phyloP scores from a whole-genome alignment of 2,888 invertebrate species.

The Parnassius smintheus region DNA sequence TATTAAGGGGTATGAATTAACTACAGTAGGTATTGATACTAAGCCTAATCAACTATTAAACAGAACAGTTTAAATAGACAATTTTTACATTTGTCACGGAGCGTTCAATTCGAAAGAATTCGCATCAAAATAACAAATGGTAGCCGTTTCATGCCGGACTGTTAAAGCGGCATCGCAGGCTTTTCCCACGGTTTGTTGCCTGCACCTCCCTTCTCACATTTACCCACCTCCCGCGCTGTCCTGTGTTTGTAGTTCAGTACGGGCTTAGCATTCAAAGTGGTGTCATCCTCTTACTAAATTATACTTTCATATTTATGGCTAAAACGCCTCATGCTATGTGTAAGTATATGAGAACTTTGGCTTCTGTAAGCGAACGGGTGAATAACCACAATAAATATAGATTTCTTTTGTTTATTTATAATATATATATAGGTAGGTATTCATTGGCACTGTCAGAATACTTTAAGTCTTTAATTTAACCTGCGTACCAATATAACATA shows the following conservation, averaged over 20 bases:
- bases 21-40: neutral
- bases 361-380: slow-evolving; percentile 27
- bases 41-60: neutral
- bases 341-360: slow-evolving; percentile 41
- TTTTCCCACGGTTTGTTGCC: slow-evolving; percentile 73
- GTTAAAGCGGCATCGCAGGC: slow-evolving; percentile 62
- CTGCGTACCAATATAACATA: no score
- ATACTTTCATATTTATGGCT: slow-evolving; percentile 76
- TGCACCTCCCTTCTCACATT: slow-evolving; percentile 48
- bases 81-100: slow-evolving; percentile 17
- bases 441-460: no score
- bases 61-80: slow-evolving; percentile 11
- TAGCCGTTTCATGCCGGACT: slow-evolving; percentile 51
- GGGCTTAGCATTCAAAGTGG: slow-evolving; percentile 75
- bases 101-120: slow-evolving; percentile 48
- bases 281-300: slow-evolving; percentile 69
- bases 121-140: slow-evolving; percentile 64
- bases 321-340: slow-evolving; percentile 62
- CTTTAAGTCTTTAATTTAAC: no score
- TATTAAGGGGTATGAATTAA: neutral
- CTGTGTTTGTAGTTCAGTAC: slow-evolving; percentile 73
- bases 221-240: slow-evolving; percentile 42
- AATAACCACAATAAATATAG: no score
- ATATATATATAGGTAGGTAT: no score
- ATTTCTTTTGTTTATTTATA: no score